Evolutionary conservation across 2,113 vertebrate species (phyloP).

Genomic region (Hystrix brachyura): DNA sequence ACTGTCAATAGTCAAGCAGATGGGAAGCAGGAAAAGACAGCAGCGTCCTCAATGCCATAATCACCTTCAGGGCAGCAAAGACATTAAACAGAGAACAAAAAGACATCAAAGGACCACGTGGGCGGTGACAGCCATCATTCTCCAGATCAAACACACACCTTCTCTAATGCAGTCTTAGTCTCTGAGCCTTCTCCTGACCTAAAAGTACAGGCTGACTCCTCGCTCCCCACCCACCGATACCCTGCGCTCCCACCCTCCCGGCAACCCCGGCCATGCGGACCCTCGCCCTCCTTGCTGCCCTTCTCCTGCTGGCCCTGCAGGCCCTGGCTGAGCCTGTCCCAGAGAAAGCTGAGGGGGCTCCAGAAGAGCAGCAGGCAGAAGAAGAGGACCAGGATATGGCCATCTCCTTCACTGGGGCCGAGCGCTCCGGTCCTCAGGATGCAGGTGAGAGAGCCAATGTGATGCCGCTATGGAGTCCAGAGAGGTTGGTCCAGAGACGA

Average conservation of each 20-base stretch:
- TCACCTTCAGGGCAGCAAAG: background rate
- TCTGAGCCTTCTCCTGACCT: background rate
- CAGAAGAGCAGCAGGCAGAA: background rate
- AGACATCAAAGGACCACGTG: background rate
- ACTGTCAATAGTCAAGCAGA: too few species aligned
- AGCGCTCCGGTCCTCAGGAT: background rate
- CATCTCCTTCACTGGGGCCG: background rate
- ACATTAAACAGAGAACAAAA: background rate
- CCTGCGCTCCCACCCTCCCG: background rate
- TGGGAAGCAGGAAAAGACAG: too few species aligned
- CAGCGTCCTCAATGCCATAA: accelerated
- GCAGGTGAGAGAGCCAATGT: background rate
- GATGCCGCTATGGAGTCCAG: too few species aligned
- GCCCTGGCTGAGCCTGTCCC: background rate
- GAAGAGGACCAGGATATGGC: background rate
- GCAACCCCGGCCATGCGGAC: background rate
- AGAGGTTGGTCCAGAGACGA: background rate
- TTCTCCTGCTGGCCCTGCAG: background rate
- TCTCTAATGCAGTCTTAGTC: accelerated
- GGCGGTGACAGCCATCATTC: background rate
- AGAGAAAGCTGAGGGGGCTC: background rate
- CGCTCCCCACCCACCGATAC: background rate
- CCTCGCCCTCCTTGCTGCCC: accelerated
- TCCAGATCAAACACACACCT: accelerated
- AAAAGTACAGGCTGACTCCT: background rate